Percentiles rank a stretch among this genome's conserved stretches.
Evolutionary conservation across 2,888 invertebrate species (phyloP).

Genomic region (Lasioglossum morio): DNA sequence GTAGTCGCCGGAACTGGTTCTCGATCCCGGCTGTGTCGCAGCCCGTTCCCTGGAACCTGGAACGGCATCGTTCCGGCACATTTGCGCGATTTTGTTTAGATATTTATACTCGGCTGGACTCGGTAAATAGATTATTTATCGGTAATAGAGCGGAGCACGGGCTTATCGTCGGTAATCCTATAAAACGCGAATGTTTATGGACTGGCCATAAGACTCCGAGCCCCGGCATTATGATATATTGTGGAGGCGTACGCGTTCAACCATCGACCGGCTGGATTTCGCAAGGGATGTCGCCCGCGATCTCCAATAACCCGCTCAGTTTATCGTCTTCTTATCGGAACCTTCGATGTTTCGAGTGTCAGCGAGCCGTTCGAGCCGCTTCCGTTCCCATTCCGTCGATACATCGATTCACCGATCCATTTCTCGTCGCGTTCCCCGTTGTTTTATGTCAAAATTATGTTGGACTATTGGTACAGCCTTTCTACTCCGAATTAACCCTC

Average conservation of each 20-base stretch:
- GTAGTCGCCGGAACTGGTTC: constrained; percentile 27
- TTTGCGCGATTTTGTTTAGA: constrained; percentile 36
- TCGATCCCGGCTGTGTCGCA: neutral
- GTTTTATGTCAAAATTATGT: neutral
- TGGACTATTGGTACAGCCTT: neutral
- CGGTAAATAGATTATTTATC: constrained; percentile 35
- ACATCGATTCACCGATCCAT: neutral
- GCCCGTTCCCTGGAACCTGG: neutral
- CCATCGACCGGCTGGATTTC: constrained; percentile 11
- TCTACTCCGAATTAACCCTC: neutral
- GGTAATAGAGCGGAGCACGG: constrained; percentile 26
- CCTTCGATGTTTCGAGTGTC: constrained; percentile 11
- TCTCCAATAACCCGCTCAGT: constrained; percentile 17
- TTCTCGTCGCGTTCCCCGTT: neutral
- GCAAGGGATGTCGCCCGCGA: constrained; percentile 5
- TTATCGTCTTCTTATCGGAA: constrained; percentile 26
- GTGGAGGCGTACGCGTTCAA: constrained; percentile 17
- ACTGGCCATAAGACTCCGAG: constrained; percentile 32
- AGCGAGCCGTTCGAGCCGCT: neutral
- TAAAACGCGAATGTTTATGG: constrained; percentile 50
- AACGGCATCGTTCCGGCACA: constrained; percentile 12
- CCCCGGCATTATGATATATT: constrained; percentile 29
- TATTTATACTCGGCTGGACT: constrained; percentile 9
- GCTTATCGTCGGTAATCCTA: constrained; percentile 53
- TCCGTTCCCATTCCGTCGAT: constrained; percentile 16